A percentile compares a stretch with the other conserved stretches of the same genome.
These are phyloP conservation scores for Aplidium turbinatum DNA, from an alignment of 23 tunicate species.

Conservation along the genomic window DNA sequence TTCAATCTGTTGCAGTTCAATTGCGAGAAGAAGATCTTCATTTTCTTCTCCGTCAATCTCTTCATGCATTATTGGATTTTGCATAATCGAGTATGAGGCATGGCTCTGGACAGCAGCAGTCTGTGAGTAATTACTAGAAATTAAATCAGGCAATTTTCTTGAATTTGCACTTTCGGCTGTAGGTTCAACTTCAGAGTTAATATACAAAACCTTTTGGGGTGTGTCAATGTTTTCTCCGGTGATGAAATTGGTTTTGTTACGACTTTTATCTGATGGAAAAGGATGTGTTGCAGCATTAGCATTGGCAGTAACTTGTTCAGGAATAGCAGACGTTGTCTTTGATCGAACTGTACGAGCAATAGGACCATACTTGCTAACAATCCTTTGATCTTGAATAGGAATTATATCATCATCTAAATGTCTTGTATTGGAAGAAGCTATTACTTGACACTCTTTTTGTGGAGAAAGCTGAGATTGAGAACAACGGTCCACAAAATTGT, in stretches of 20 bases:
- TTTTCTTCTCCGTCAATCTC: conserved; percentile 22
- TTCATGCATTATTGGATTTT: conserved; percentile 3
- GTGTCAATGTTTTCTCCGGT: conserved; percentile 5
- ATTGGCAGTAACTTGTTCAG: conserved; percentile 73
- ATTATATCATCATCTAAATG: conserved; percentile 70
- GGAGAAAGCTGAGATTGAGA: neutral
- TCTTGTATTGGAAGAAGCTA: neutral
- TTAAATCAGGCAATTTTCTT: conserved; percentile 24
- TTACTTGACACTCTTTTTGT: too few species aligned
- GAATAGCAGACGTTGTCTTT: conserved; percentile 60
- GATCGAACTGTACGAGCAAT: conserved; percentile 82
- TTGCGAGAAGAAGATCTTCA: conserved; percentile 75
- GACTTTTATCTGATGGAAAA: conserved; percentile 39
- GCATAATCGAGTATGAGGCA: neutral
- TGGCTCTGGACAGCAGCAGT: neutral
- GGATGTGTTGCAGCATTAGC: conserved; percentile 37
- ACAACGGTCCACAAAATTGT: conserved; percentile 1
- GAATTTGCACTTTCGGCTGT: conserved; percentile 16
- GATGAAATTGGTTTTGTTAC: conserved; percentile 39
- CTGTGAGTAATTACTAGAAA: conserved; percentile 18
- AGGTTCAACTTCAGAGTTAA: conserved; percentile 67
- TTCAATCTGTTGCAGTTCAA: conserved; percentile 88
- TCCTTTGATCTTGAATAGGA: conserved; percentile 70
- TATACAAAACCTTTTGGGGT: conserved; percentile 1
- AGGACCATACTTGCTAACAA: conserved; percentile 89